Base-by-base conservation (phyloP, 2,113 vertebrate genomes). In the Vimba vimba region DNA sequence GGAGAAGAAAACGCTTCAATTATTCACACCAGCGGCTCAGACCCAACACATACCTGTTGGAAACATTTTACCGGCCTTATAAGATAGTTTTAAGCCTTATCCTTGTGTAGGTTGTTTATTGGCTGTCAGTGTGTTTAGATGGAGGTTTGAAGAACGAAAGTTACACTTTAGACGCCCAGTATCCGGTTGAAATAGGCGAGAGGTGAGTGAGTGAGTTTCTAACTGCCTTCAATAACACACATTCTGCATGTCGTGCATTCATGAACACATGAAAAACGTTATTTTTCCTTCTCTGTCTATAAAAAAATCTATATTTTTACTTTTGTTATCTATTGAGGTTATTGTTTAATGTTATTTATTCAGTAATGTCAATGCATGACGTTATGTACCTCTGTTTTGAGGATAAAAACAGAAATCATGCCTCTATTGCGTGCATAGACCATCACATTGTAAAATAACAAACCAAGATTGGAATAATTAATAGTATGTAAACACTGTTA, bases 1-100 rank as follows among this genome's bases (percentile, higher is more conserved):
- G 84, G 85, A 90, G 89, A 93, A 88, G 92, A 94, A 92, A 85
- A 88, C 83, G 82, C 76, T 87, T 95, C 52, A 95, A 95, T 95
- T 94, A 95, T 95, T 95, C 50, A 95, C 90, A 85, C 87, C 88
- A 82, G 84, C 79, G 85, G 86, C 33, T 78, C 90, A 89, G 62
- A 88, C 80, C 79, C 76, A 77, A 33, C 90, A 50, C 84, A 69
- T 86, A 79, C 36, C 62, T 30, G n/a, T 27, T 19, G 76, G 55
- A 59, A 52, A 13, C 77, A 27, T 60, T 59, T 86, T 21, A 33
- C 33, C 27, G 21, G 39, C 43, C n/a, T 60, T 50, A 30, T 36
- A 45, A n/a, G 33, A 83, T 12, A 81, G 57, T 4, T 64, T 10
- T 6, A 25, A 81, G 68, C 79, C 39, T 27, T 85, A 71, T 84